Conservation (phyloP, 2,113 vertebrate species). For the Chaenocephalus aceratus region DNA sequence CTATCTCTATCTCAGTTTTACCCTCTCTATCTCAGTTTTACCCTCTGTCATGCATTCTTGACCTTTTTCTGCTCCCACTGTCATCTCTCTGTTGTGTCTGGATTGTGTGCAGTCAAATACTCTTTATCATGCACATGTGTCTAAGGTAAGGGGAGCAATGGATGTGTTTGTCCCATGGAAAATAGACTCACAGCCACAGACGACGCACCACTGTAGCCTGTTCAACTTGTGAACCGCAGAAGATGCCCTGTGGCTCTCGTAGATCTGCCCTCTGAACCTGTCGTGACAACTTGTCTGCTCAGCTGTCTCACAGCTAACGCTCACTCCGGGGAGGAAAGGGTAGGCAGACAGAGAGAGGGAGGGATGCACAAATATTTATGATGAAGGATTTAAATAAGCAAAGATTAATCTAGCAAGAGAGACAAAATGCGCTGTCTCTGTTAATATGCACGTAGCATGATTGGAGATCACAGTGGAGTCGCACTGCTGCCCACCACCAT, state of each 20-base stretch:
- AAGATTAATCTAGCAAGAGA: constrained; percentile 57
- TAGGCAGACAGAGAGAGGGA: not conserved
- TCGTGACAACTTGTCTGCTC: constrained; percentile 40
- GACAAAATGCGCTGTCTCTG: constrained; percentile 30
- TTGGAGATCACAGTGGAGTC: constrained; percentile 62
- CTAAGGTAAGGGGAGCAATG: not conserved
- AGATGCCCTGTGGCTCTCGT: constrained; percentile 16
- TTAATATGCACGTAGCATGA: constrained; percentile 68
- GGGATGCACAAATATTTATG: constrained; percentile 48
- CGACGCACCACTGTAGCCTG: constrained; percentile 6
- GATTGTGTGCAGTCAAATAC: constrained; percentile 1
- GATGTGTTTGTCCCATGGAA: not conserved
- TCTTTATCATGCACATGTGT: constrained; percentile 11
- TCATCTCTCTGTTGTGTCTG: not conserved
- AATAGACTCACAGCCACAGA: constrained; percentile 29
- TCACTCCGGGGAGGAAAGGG: constrained; percentile 6
- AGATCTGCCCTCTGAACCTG: constrained; percentile 33
- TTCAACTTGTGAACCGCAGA: constrained; percentile 7
- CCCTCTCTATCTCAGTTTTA: not conserved
- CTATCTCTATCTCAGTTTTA: not conserved
- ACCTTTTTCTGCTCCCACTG: not conserved
- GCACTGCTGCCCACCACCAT: constrained; percentile 42
- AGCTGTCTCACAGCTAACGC: constrained; percentile 10
- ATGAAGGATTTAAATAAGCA: constrained; percentile 70
- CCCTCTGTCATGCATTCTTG: not conserved